Base-by-base conservation (phyloP, 2,888 invertebrate genomes). In the Eumacrocentrus americanus region DNA sequence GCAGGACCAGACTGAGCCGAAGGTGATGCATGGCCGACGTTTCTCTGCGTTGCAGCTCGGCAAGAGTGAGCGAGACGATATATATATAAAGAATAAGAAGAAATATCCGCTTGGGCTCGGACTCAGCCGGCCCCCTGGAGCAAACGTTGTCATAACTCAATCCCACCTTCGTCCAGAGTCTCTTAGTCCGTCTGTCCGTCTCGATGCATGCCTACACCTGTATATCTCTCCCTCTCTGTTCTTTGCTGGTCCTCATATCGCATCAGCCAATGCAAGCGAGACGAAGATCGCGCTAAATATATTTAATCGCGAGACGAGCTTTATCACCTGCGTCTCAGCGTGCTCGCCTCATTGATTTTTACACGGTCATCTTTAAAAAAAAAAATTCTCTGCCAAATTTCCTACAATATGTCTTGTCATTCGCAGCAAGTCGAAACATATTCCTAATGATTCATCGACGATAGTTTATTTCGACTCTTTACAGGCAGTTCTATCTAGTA, bases 91-190 rank as follows among this genome's bases (percentile, higher is more conserved):
- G 76, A 78, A 77, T 76, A 76, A 77, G 75, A 77, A 76, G 74
- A 75, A 77, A 67, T 78, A 77, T 78, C 76, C 75, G 76, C 74
- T 74, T 73, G 69, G 74, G 70, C 67, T 42, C 47, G 46, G 38
- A 29, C 12, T 50, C 12, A 70, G 71, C 75, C 78, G 79, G 79
- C 79, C 79, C 78, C 79, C 80, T 73, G 77, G 78, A 78, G 79
- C 79, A 78, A 77, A 75, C 79, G 77, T 77, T 80, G 80, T 80
- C 80, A 81, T 81, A 81, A 80, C 80, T 80, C 80, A 80, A 81
- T 81, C 80, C 80, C 79, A 79, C 79, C 78, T 79, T 74, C 77
- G 72, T 76, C 72, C 72, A 68, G 72, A 52, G 61, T 59, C 51
- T 52, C 48, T 47, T 56, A 40, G 57, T 58, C 51, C 51, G 20